Evolutionary conservation across 2,888 invertebrate genomes (phyloP), one percentile per base, ranked within the genome.

Genomic region (Agelastica alni): DNA sequence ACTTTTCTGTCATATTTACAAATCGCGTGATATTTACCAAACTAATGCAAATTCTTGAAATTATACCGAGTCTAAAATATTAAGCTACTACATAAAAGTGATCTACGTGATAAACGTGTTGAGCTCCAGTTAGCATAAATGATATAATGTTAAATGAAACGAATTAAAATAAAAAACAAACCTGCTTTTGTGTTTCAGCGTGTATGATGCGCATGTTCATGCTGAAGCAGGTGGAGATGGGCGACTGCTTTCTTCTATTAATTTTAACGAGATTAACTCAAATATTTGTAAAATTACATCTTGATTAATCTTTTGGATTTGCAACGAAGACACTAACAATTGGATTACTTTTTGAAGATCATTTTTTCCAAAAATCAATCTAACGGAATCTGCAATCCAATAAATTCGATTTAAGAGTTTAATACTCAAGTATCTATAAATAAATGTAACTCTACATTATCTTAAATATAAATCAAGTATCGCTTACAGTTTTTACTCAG

Each of bases 201-300:
- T 26, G 26, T 26, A 26, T 26, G 9, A 26, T 6, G 6, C 9
- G 6, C 13, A 13, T 9, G 26, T 34, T 58, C 31, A 70, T 17
- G 67, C 69, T 16, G 68, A 66, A 14, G 66, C 59, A n/a, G 69
- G 67, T 9, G 69, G 68, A 3, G 68, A 64, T 22, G 61, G 30
- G 28, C 58, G 64, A 14, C 58, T 63, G 53, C 68, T 68, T 32
- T 67, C 69, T 44, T 71, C 70, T 26, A 72, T 71, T 16, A 72
- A 49, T 54, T 67, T 67, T 56, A 71, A 63, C 10, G 65, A 64
- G 28, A 76, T 58, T 31, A 77, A 59, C 56, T 81, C 80, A 55
- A 80, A 73, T 30, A 80, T 67, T 65, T 80, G 80, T 61, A 81
- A 66, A 53, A 72, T 71, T 18, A 80, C 68, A 66, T 81, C 81